Percentiles rank a stretch among this genome's conserved stretches.
These are phyloP conservation scores for Prunella fulvescens DNA, from an alignment of 2,113 vertebrate species.

Conservation along the genomic window DNA sequence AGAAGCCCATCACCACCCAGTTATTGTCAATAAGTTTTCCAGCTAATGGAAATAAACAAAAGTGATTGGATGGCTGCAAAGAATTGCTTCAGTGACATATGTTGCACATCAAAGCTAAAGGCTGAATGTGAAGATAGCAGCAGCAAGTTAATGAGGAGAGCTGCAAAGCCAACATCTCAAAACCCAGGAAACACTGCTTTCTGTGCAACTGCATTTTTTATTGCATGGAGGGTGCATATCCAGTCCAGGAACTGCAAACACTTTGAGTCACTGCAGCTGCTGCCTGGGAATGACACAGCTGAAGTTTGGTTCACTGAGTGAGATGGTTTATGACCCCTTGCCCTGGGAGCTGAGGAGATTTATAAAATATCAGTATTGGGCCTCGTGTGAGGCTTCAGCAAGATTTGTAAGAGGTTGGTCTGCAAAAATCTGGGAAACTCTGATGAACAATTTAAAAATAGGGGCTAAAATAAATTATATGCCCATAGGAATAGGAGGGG, in stretches of 20 bases:
- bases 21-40: background rate
- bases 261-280: background rate
- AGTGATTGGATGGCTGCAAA: background rate
- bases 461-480: background rate
- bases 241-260: background rate
- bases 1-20: background rate
- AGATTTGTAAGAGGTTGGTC: background rate
- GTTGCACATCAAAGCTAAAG: background rate
- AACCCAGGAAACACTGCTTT: background rate
- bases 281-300: background rate
- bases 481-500: background rate
- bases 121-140: background rate
- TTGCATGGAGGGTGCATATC: accelerated
- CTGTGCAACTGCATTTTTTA: background rate
- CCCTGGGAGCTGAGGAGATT: background rate
- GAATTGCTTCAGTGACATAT: background rate
- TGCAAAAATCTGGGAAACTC: background rate
- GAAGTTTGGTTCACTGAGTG: background rate
- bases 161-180: background rate
- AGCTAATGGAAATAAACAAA: background rate
- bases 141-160: background rate
- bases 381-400: background rate
- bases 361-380: background rate
- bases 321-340: background rate
- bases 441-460: background rate